Percentiles rank a stretch among this genome's conserved stretches.
phyloP scores from a whole-genome alignment of 2,888 invertebrate species.

The Sialis lutaria region DNA sequence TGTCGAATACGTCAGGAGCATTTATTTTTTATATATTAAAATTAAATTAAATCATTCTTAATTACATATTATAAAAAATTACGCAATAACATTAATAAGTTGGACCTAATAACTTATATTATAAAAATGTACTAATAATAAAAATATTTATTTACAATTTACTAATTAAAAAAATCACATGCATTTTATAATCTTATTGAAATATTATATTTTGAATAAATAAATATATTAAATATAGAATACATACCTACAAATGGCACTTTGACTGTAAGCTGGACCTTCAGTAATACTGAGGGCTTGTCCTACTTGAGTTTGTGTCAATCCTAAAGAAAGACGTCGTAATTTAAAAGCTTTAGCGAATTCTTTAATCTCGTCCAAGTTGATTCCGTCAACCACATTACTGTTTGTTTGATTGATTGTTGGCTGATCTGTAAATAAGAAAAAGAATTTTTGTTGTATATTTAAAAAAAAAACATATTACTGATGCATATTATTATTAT shows the following conservation, averaged over 20 bases:
- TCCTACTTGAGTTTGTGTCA: slow-evolving; percentile 95
- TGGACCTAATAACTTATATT: too few relatives aligned
- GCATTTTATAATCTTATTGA: not conserved
- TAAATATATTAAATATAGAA: not conserved
- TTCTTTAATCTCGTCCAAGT: slow-evolving; percentile 95
- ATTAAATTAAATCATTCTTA: not conserved
- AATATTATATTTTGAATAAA: not conserved
- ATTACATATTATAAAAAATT: not conserved
- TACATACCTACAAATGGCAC: slow-evolving; percentile 91
- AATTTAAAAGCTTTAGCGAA: slow-evolving; percentile 96
- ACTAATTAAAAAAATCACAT: not conserved
- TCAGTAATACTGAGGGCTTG: slow-evolving; percentile 92
- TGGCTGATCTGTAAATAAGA: slow-evolving; percentile 51
- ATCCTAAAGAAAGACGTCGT: slow-evolving; percentile 76
- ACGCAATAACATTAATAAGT: too few relatives aligned
- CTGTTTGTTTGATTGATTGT: slow-evolving; percentile 87
- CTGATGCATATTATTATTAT: too few relatives aligned
- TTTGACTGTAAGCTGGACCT: slow-evolving; percentile 97
- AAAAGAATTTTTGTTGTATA: not conserved
- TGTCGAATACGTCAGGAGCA: not conserved
- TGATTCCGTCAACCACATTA: slow-evolving; percentile 91
- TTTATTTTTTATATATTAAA: not conserved
- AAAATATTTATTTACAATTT: too few relatives aligned
- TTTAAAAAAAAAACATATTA: too few relatives aligned
- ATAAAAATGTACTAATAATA: too few relatives aligned